Conservation (phyloP, 2,888 invertebrate genomes). For the Panopea generosa region DNA sequence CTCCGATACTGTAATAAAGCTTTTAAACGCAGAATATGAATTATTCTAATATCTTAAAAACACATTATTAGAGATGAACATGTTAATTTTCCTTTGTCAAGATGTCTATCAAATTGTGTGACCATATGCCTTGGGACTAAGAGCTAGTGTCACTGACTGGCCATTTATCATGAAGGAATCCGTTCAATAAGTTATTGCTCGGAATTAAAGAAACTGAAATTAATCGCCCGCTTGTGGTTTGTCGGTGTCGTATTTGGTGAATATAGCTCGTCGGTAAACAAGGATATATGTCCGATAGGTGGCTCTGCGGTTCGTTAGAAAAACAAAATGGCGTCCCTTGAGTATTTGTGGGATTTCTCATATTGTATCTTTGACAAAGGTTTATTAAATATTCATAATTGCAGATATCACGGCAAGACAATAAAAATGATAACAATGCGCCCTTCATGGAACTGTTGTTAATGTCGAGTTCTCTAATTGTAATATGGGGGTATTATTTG, state of each 20-base stretch:
- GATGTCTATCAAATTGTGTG: conserved; percentile 46
- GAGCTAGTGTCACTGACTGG: conserved; percentile 6
- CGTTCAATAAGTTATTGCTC: conserved; percentile 40
- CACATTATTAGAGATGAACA: conserved; percentile 52
- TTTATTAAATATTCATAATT: conserved; percentile 61
- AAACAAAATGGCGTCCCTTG: conserved; percentile 47
- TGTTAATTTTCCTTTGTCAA: conserved; percentile 61
- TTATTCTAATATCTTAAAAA: conserved; percentile 49
- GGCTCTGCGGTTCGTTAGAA: conserved; percentile 48
- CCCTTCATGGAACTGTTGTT: too few relatives aligned
- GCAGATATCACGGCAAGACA: conserved; percentile 38
- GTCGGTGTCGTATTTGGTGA: conserved; percentile 52
- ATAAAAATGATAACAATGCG: too few relatives aligned
- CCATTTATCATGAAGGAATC: conserved; percentile 52
- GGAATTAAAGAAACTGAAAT: conserved; percentile 44
- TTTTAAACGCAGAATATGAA: conserved; percentile 58
- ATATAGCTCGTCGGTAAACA: conserved; percentile 43
- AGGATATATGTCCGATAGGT: conserved; percentile 39
- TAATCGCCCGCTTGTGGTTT: conserved; percentile 62
- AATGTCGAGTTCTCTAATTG: too few relatives aligned
- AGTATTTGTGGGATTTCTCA: conserved; percentile 55
- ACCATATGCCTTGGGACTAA: conserved; percentile 53
- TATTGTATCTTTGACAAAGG: conserved; percentile 52
- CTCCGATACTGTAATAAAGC: conserved; percentile 47
- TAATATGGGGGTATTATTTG: too few relatives aligned